A percentile compares a stretch with the other conserved stretches of the same genome.
phyloP scores from a whole-genome alignment of 2,797 vertebrate genomes.

The Phoxinus dragarum region DNA sequence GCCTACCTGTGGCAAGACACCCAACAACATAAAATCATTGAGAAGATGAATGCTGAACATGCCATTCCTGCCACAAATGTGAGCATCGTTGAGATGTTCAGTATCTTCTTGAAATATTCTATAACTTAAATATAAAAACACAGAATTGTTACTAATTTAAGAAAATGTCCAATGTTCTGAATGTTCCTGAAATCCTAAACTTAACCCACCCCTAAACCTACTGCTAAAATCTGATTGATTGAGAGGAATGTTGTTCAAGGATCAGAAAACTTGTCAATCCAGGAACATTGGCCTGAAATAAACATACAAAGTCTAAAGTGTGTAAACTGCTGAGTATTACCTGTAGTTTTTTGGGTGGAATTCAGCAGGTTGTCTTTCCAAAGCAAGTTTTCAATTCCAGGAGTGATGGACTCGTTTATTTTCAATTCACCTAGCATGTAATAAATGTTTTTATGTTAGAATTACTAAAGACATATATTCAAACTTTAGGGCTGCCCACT shows the following conservation, averaged over 20 bases:
- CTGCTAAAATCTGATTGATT: not conserved
- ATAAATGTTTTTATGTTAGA: not conserved
- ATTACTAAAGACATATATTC: not conserved
- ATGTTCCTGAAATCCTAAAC: not conserved
- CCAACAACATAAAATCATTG: constrained; percentile 38
- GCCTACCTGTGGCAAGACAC: constrained; percentile 63
- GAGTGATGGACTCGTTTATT: not conserved
- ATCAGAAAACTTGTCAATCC: not conserved
- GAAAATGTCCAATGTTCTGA: too few relatives aligned
- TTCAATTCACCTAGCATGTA: not conserved
- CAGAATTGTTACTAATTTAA: not conserved
- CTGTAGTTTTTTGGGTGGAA: not conserved
- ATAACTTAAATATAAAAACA: not conserved
- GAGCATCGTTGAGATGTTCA: constrained; percentile 42
- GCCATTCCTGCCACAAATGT: constrained; percentile 64
- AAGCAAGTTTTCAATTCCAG: not conserved
- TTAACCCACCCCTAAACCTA: not conserved
- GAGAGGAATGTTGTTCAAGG: not conserved
- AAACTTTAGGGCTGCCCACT: not conserved
- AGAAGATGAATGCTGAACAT: constrained; percentile 52
- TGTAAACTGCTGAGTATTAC: not conserved
- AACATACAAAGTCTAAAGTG: not conserved
- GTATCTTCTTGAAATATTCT: rapidly evolving
- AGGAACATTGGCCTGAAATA: not conserved
- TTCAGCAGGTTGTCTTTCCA: not conserved